Evolutionary conservation across 1,140 invertebrate genomes (phyloP), one percentile per base, ranked within the genome.

Genomic region (Drosophila mauritiana): DNA sequence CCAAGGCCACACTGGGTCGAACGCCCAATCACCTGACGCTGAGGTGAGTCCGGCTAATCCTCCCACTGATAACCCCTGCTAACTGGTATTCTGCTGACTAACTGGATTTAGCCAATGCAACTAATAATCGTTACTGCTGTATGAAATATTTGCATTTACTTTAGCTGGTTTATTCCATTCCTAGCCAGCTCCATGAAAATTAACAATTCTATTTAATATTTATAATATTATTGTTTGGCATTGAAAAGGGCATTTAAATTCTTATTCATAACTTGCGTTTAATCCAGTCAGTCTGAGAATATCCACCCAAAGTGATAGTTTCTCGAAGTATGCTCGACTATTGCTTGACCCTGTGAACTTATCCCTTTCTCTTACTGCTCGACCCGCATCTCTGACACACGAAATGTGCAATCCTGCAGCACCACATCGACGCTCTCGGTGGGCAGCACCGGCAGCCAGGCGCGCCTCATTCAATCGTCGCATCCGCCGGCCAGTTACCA

Each of bases 351-450:
- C 55, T 57, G 36, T 75, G 40, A 43, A 17, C 74, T 62, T 70
- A 46, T 54, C 20, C 43, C 25, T 49, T 36, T 55, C 45, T 78
- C 58, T 31, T 52, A 52, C 15, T 27, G 59, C 63, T 48, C 59
- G 42, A 12, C 10, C 15, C 49, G 46, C 46, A 48, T n/a, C 45
- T 8, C 17, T 22, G 49, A 17, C 48, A 31, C 40, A 53, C 15
- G 49, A 58, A 37, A 42, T 43, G 25, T 27, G 39, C 17, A 20
- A 46, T 36, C 42, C 92, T 81, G 48, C 93, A 96, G 97, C 93
- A 98, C 97, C 76, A 97, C 97, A 65, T 98, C 97, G 63, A 98
- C 98, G 11, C 95, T 98, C 91, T 98, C 97, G 72, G 97, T 97
- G 64, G 97, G 97, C 78, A 98, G 97, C 92, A 98, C 97, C 46